Conservation (phyloP, 2,797 vertebrate species). For the Aldrovandia affinis region DNA sequence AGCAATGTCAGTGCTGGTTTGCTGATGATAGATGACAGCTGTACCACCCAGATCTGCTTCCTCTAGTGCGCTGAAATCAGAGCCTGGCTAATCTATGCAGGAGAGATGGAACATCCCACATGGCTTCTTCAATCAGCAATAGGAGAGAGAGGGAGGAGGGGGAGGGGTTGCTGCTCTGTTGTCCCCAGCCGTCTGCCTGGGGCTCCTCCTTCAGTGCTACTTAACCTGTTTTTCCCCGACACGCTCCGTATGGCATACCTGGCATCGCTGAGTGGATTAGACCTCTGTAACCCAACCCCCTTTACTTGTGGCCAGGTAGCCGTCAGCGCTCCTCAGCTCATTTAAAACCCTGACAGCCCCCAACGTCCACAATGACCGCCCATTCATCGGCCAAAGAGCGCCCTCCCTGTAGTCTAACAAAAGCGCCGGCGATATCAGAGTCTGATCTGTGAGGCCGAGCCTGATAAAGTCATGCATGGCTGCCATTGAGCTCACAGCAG, state of each 20-base stretch:
- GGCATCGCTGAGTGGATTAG: slow-evolving; percentile 52
- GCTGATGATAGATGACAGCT: slow-evolving; percentile 70
- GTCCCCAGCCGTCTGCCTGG: no score
- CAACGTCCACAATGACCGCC: neutral
- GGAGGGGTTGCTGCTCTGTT: no score
- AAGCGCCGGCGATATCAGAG: slow-evolving; percentile 5
- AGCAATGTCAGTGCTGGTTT: slow-evolving; percentile 44
- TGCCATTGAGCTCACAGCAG: no score
- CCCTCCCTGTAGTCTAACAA: slow-evolving; percentile 17
- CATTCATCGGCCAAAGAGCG: neutral
- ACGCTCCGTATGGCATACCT: slow-evolving; percentile 36
- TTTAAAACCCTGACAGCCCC: slow-evolving; percentile 28
- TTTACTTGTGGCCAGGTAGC: slow-evolving; percentile 27
- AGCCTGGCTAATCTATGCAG: slow-evolving; percentile 71
- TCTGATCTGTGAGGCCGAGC: neutral
- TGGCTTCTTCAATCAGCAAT: neutral
- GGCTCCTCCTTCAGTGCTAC: slow-evolving; percentile 17
- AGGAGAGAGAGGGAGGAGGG: no score
- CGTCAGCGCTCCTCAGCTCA: slow-evolving; percentile 41
- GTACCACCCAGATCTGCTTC: slow-evolving; percentile 56
- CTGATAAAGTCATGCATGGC: neutral
- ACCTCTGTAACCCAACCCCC: slow-evolving; percentile 33
- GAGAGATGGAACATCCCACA: neutral
- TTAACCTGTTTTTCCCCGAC: slow-evolving; percentile 48
- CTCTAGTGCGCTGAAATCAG: slow-evolving; percentile 63